Evolutionary conservation across 64 coral and sea anemone species (phyloP), one percentile per base, ranked within the genome.

Genomic region (Porites australiensis): DNA sequence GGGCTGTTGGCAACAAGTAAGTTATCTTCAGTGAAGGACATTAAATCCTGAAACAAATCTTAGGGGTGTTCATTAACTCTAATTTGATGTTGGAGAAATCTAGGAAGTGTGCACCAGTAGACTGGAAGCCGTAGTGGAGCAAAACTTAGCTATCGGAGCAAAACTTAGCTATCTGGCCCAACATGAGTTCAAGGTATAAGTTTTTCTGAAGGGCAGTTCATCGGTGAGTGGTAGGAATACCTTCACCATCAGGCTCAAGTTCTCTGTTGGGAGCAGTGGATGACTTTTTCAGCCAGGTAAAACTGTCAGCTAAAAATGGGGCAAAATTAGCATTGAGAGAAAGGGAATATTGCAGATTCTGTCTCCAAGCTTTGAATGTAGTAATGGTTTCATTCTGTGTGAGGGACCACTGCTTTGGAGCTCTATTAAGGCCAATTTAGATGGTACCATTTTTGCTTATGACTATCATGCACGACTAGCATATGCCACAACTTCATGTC

Each of bases 11-110:
- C 60, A 51, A 64, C 47, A 51, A 72, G 52, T 0, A 87, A 19
- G 10, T 87, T 87, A 19, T 87, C 83, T 66, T 72, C 49, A 8
- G 22, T 55, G 27, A 86, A 86, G 82, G 82, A 15, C 67, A 72
- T 70, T 70, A 85, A 52, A 19, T 63, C 0, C 12, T 85, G 61
- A n/a, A 67, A 85, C 4, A 85, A n/a, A n/a, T 70, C 82, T 60
- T 85, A 45, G 4, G 4, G 82, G 62, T 11, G 60, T 85, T 85
- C 55, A 4, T 85, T 49, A 11, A 45, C 53, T 85, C 58, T 37
- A 85, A 13, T 5, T 61, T 46, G 21, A 68, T 85, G 62, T 19
- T 43, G 5, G 54, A 37, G 50, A 82, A 53, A 53, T 82, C 79
- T 3, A 82, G 21, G 4, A 82, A 82, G 12, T 60, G 44, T 37